Percentiles rank a stretch among this genome's conserved stretches.
phyloP scores from a whole-genome alignment of 2,888 invertebrate species.

The Pseudoips prasinana region DNA sequence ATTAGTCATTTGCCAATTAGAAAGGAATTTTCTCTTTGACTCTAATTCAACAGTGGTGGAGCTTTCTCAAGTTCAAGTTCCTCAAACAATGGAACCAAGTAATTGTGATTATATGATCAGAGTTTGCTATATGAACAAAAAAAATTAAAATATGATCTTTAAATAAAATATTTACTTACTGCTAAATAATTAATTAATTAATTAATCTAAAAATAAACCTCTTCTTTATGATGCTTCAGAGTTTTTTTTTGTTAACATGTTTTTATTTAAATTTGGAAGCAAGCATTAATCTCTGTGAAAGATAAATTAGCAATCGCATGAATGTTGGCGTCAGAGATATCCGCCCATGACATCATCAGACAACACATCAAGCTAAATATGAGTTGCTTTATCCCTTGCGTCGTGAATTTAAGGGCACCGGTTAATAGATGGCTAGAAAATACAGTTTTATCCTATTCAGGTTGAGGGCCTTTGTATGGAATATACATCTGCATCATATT shows the following conservation, averaged over 20 bases:
- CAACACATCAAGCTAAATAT: slow-evolving; percentile 14
- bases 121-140: no score
- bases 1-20: slow-evolving; percentile 6
- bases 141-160: no score
- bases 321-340: slow-evolving; percentile 31
- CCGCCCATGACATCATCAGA: slow-evolving; percentile 54
- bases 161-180: neutral
- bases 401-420: slow-evolving; percentile 15
- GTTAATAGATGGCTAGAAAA: neutral
- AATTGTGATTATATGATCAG: no score
- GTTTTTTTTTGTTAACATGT: neutral
- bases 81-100: no score
- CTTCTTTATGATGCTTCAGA: no score
- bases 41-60: no score
- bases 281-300: neutral
- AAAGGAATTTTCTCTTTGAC: slow-evolving; percentile 24
- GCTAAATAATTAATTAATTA: no score
- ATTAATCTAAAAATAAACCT: no score
- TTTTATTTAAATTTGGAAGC: neutral
- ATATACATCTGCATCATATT: no score
- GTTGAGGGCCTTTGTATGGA: no score
- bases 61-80: no score
- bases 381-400: neutral
- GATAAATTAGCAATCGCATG: slow-evolving; percentile 16
- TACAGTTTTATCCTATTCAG: neutral